A percentile compares a stretch with the other conserved stretches of the same genome.
Conservation (phyloP, 2,113 vertebrate genomes). For the Oostethus manadensis region DNA sequence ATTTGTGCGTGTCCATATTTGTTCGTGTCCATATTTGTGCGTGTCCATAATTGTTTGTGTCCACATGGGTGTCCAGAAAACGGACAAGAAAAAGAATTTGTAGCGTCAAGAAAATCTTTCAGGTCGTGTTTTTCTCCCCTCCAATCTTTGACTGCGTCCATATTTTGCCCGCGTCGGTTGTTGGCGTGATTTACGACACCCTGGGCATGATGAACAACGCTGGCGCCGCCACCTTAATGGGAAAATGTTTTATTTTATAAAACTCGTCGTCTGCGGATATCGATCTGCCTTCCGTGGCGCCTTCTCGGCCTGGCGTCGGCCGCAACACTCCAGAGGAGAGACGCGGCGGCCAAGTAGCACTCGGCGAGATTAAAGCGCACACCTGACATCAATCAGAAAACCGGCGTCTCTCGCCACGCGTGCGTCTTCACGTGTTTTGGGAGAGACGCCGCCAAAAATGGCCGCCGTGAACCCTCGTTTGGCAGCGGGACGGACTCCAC, state of each 20-base stretch:
- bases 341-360: slow-evolving; percentile 52
- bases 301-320: slow-evolving; percentile 36
- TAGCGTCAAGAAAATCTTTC: slow-evolving; percentile 28
- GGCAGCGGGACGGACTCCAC: no score
- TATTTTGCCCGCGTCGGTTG: slow-evolving; percentile 48
- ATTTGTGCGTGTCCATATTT: no score
- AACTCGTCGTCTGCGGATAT: slow-evolving; percentile 68
- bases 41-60: no score
- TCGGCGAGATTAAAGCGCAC: slow-evolving; percentile 63
- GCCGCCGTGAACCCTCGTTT: no score
- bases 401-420: background rate
- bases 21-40: no score
- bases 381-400: slow-evolving; percentile 63
- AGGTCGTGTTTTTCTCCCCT: slow-evolving; percentile 45
- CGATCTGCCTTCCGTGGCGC: slow-evolving; percentile 57
- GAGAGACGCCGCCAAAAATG: no score
- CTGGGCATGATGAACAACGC: slow-evolving; percentile 61
- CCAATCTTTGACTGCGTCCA: slow-evolving; percentile 33
- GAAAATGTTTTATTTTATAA: slow-evolving; percentile 74
- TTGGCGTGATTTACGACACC: slow-evolving; percentile 65
- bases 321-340: slow-evolving; percentile 48
- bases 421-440: no score
- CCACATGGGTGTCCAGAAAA: no score
- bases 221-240: slow-evolving; percentile 55
- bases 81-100: slow-evolving; percentile 22